phyloP scores from a whole-genome alignment of 2,888 invertebrate genomes.

The Chalcosyrphus nemorum region DNA sequence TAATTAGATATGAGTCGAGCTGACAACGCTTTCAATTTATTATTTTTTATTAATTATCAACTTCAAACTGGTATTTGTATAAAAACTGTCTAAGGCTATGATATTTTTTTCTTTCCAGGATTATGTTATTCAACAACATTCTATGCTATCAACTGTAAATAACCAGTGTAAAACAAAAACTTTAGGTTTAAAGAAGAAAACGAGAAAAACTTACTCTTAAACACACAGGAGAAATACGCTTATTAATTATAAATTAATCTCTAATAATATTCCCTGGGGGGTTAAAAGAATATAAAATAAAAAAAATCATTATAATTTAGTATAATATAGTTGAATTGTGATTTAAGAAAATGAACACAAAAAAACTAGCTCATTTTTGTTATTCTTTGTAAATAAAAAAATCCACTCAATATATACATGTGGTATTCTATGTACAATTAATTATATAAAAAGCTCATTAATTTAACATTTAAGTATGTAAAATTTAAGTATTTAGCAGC shows the following conservation, averaged over 20 bases:
- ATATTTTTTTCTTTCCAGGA: conserved; percentile 15
- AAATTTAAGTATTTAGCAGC: conserved; percentile 30
- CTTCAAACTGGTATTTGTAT: no score
- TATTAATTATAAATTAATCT: conserved; percentile 72
- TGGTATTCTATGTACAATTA: conserved; percentile 56
- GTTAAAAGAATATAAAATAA: conserved; percentile 8
- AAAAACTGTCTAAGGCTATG: no score
- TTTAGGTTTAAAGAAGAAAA: conserved; percentile 13
- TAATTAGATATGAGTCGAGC: no score
- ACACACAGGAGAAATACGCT: conserved; percentile 70
- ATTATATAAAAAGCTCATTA: conserved; percentile 54
- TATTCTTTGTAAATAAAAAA: conserved; percentile 48
- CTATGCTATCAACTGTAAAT: conserved; percentile 51
- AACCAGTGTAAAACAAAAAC: conserved; percentile 38
- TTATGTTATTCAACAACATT: conserved; percentile 8
- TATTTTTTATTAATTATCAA: no score
- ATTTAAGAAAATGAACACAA: conserved; percentile 48
- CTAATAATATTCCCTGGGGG: conserved; percentile 49
- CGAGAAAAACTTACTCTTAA: conserved; percentile 38
- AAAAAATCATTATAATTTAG: conserved; percentile 4
- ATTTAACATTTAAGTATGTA: conserved; percentile 48
- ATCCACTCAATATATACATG: not conserved
- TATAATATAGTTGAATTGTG: conserved; percentile 59
- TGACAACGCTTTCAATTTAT: no score
- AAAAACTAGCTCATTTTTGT: conserved; percentile 20